phyloP scores from a whole-genome alignment of 2,888 invertebrate species.

The Palloptera scutellata region DNA sequence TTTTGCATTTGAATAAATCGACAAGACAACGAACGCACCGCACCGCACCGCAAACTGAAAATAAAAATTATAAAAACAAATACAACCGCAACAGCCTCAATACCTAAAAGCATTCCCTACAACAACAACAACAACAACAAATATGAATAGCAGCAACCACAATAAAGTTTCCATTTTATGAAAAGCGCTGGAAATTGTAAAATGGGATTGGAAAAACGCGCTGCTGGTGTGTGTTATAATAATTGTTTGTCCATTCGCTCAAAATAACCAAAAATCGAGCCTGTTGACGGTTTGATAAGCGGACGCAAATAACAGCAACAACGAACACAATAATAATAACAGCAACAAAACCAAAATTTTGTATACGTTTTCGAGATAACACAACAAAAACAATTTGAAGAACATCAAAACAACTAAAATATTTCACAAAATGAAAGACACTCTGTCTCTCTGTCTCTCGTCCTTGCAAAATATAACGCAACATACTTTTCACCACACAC shows the following conservation, averaged over 20 bases:
- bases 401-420: conserved; percentile 14
- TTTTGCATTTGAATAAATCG: conserved; percentile 49
- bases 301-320: conserved; percentile 19
- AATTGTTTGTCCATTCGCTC: conserved; percentile 36
- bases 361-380: no score
- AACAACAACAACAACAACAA: conserved; percentile 7
- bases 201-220: background rate
- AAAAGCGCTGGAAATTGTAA: conserved; percentile 2
- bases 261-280: conserved; percentile 36
- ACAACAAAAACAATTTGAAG: conserved; percentile 26
- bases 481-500: no score
- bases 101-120: conserved; percentile 25
- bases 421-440: no score
- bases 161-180: conserved; percentile 25
- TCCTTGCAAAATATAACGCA: conserved; percentile 8
- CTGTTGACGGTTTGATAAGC: conserved; percentile 46
- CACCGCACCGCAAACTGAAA: conserved; percentile 12
- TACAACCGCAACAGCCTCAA: conserved; percentile 41
- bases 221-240: conserved; percentile 29
- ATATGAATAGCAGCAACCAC: conserved; percentile 5
- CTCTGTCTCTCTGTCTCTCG: no score
- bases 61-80: conserved; percentile 17
- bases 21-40: conserved; percentile 37
- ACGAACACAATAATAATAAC: conserved; percentile 16
- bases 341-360: conserved; percentile 25